Base-by-base conservation (phyloP, 2,888 invertebrate species). In the Drosophila bunnanda region DNA sequence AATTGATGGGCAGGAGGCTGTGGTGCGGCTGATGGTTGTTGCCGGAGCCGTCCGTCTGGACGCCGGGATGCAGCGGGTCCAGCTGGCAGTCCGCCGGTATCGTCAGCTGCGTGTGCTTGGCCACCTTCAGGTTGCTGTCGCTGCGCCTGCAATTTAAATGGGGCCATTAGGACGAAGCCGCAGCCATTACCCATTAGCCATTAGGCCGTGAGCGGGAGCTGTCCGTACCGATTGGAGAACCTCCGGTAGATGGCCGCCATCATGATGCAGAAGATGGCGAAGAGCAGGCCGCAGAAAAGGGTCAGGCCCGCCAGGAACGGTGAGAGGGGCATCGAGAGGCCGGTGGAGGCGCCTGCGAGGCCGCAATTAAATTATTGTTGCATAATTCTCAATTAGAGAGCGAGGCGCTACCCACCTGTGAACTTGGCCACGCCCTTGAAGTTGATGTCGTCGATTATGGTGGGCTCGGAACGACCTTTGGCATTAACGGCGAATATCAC, bases 361-460 rank as follows among this genome's bases (percentile, higher is more conserved):
- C 39, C 60, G 50, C 50, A 59, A 56, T 50, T 39, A 43, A 67
- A 38, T 71, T 69, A 72, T 66, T 50, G 39, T 34, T 22, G 57
- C 62, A 36, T 41, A 41, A 72, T 41, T 75, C 20, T 54, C 38
- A 56, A 64, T 73, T 72, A 48, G 13, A 55, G 22, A 20, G 41
- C 13, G 32, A 12, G 32, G 20, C 32, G 15, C 3, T 12, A 25
- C 71, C 94, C 91, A 97, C 97, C 96, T 92, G 97, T 96, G 91
- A 95, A 96, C 93, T 97, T 97, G 64, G 97, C 97, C 85, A 96
- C 97, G 79, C 97, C 97, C 90, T 96, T 96, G 90, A 97, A 94
- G 12, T 96, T 96, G 82, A 97, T 96, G 43, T 96, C 96, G 91
- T 97, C 97, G 73, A 97, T 95, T 64, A 96, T 94, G 59, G 96